A percentile compares a stretch with the other conserved stretches of the same genome.
These are phyloP conservation scores for Gallinago stenura DNA, from an alignment of 2,797 vertebrate genomes.

Conservation along the genomic window DNA sequence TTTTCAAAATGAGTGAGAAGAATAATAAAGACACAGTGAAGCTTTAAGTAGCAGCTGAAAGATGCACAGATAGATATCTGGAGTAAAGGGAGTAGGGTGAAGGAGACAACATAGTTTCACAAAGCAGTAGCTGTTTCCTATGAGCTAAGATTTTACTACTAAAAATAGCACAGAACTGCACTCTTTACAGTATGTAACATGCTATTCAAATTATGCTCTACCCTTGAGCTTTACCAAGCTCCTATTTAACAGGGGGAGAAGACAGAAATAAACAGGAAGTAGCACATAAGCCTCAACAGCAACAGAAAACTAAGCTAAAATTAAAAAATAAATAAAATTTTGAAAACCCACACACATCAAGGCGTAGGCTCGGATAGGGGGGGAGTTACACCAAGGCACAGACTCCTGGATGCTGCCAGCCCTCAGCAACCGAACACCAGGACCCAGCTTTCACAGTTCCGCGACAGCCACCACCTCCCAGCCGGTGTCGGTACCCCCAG, in stretches of 20 bases:
- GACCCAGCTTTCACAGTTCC: rapidly evolving
- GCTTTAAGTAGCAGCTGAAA: neutral
- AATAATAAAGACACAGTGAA: neutral
- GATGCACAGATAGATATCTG: rapidly evolving
- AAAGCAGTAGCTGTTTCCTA: neutral
- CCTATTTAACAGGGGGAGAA: neutral
- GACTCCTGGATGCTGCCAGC: rapidly evolving
- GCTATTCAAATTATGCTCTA: neutral
- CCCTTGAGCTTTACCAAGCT: neutral
- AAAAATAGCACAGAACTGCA: neutral
- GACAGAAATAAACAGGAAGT: rapidly evolving
- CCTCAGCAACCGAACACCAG: neutral
- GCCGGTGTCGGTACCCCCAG: neutral
- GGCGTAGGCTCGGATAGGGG: neutral
- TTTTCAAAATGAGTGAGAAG: neutral
- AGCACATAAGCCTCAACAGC: neutral
- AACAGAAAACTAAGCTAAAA: too few species aligned
- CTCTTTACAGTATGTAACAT: neutral
- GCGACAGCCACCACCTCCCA: rapidly evolving
- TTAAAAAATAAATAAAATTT: too few species aligned
- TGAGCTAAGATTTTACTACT: neutral
- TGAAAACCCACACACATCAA: neutral
- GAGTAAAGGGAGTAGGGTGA: rapidly evolving
- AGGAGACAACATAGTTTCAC: neutral
- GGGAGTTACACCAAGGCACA: rapidly evolving